Evolutionary conservation across 2,797 vertebrate species (phyloP).

Genomic region (Cynodonichthys magdalenae): DNA sequence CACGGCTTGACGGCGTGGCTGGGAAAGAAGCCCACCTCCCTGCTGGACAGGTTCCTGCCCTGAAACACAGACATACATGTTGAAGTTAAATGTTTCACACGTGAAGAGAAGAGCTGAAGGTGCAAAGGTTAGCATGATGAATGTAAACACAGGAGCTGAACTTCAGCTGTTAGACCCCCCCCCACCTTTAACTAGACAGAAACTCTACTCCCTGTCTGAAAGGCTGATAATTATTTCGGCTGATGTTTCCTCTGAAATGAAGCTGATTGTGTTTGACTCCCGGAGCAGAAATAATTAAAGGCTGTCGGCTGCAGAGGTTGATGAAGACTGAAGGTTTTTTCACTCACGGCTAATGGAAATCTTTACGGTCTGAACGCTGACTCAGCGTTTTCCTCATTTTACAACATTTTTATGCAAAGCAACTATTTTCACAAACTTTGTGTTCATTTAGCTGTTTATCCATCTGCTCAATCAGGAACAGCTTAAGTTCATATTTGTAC

Average conservation of each 20-base stretch:
- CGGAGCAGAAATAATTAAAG: constrained; percentile 69
- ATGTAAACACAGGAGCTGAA: no score
- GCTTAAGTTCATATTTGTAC: no score
- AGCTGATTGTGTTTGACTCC: constrained; percentile 77
- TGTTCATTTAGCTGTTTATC: no score
- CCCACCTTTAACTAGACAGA: no score
- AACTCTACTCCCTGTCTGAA: constrained; percentile 45
- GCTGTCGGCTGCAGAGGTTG: constrained; percentile 62
- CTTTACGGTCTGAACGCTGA: no score
- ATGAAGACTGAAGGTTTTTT: constrained; percentile 64
- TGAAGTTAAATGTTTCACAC: no score
- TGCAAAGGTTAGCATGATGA: no score
- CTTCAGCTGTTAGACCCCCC: no score
- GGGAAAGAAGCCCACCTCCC: constrained; percentile 95
- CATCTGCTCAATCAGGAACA: no score
- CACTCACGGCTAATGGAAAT: constrained; percentile 58
- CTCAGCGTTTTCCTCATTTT: neutral
- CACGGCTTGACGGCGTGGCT: constrained; percentile 94
- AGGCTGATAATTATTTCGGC: constrained; percentile 69
- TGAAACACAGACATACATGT: constrained; percentile 80
- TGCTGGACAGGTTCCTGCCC: constrained; percentile 91
- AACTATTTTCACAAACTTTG: constrained; percentile 7
- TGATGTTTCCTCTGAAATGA: constrained; percentile 70
- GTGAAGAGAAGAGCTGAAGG: no score
- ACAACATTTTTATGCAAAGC: no score